A percentile compares a stretch with the other conserved stretches of the same genome.
Conservation (phyloP, 2,113 vertebrate species). For the Onychostoma macrolepis region DNA sequence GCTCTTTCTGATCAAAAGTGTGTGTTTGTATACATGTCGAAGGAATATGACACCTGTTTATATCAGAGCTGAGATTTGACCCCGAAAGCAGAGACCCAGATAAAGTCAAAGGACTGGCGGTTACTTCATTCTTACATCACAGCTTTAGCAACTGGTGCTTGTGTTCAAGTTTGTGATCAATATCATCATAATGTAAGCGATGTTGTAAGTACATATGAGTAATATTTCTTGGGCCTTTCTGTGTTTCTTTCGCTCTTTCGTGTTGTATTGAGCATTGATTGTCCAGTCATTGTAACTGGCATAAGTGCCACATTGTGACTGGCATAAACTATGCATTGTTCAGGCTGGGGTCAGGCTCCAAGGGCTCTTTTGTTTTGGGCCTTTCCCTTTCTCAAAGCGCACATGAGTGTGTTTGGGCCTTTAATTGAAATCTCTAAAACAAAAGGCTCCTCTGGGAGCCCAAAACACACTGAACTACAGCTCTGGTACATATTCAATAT, state of each 20-base stretch:
- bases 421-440: constrained; percentile 24
- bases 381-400: constrained; percentile 56
- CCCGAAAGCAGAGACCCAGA: constrained; percentile 25
- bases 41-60: constrained; percentile 16
- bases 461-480: background rate
- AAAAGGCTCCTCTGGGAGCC: background rate
- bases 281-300: constrained; percentile 69
- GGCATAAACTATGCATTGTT: constrained; percentile 77
- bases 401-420: background rate
- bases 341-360: constrained; percentile 71
- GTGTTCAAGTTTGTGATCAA: background rate
- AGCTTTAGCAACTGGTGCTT: background rate
- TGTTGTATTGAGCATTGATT: constrained; percentile 56
- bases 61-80: constrained; percentile 30
- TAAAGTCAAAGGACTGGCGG: background rate
- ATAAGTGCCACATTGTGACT: constrained; percentile 69
- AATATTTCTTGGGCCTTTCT: background rate
- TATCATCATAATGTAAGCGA: background rate
- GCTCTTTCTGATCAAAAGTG: background rate
- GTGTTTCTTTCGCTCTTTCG: constrained; percentile 9
- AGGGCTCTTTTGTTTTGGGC: constrained; percentile 78
- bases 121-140: constrained; percentile 10
- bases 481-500: background rate
- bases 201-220: background rate
- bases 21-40: background rate